A percentile compares a stretch with the other conserved stretches of the same genome.
These are phyloP conservation scores for Prostheceraeus crozeri DNA, from an alignment of 2,888 invertebrate species.

Conservation along the genomic window DNA sequence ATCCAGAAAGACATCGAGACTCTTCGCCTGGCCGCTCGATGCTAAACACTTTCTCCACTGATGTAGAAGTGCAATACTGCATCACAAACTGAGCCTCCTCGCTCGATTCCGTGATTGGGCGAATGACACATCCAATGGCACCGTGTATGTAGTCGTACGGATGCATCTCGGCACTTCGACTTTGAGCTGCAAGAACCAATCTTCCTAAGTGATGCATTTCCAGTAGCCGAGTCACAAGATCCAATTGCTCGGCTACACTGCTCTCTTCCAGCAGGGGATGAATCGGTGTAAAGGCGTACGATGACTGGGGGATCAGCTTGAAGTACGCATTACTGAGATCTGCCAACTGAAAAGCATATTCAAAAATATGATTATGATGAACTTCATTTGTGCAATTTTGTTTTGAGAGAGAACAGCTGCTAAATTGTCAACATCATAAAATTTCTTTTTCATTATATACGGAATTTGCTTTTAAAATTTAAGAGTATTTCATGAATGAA, in stretches of 20 bases:
- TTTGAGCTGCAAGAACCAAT: slow-evolving; percentile 55
- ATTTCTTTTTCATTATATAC: too few species aligned
- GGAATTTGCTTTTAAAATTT: too few species aligned
- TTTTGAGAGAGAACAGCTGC: too few species aligned
- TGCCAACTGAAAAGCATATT: slow-evolving; percentile 48
- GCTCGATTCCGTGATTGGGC: slow-evolving; percentile 53
- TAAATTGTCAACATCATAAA: too few species aligned
- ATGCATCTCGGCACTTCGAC: slow-evolving; percentile 51
- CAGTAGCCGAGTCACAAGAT: slow-evolving; percentile 51
- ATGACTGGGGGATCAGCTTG: slow-evolving; percentile 57
- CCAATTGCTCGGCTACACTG: slow-evolving; percentile 49
- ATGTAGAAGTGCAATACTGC: too few species aligned
- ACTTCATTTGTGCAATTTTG: too few species aligned
- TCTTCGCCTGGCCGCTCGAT: too few species aligned
- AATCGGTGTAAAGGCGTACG: slow-evolving; percentile 56
- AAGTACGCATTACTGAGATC: slow-evolving; percentile 59
- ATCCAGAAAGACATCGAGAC: too few species aligned
- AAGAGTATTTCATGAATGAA: too few species aligned
- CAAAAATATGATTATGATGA: too few species aligned
- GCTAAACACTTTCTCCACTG: too few species aligned
- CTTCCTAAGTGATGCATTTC: slow-evolving; percentile 57
- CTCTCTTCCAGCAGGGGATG: slow-evolving; percentile 51
- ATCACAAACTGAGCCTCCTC: slow-evolving; percentile 55
- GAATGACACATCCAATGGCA: slow-evolving; percentile 55
- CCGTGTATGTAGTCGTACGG: slow-evolving; percentile 59